phyloP scores from a whole-genome alignment of 2,113 vertebrate genomes.

The Anas platyrhynchos region DNA sequence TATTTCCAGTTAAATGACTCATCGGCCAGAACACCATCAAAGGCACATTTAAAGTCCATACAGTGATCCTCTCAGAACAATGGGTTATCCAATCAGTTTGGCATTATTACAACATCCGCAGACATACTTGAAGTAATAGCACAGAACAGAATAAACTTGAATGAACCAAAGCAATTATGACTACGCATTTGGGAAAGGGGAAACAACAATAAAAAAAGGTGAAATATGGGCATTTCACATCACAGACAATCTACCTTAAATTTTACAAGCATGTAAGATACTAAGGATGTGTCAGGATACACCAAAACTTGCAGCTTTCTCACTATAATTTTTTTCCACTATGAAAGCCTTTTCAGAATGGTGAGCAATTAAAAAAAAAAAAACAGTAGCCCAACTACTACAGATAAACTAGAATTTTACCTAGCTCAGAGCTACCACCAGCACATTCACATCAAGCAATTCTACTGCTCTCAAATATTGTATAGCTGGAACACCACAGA shows the following conservation, averaged over 20 bases:
- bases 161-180: background rate
- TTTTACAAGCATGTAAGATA: background rate
- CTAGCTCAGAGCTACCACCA: background rate
- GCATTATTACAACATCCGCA: background rate
- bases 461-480: background rate
- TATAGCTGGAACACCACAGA: background rate
- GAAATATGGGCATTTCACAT: background rate
- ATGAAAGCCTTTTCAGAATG: background rate
- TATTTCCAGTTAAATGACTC: background rate
- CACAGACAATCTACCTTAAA: background rate
- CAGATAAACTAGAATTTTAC: background rate
- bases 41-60: background rate
- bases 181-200: background rate
- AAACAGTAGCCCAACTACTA: background rate
- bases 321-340: background rate
- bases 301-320: background rate
- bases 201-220: no score
- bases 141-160: background rate
- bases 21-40: background rate
- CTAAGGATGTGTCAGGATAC: accelerated
- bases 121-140: background rate
- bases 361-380: background rate
- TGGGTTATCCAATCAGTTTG: background rate
- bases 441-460: background rate
- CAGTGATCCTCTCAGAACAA: background rate